A percentile compares a stretch with the other conserved stretches of the same genome.
Evolutionary conservation across 2,113 vertebrate species (phyloP).

Genomic region (Mus spicilegus): DNA sequence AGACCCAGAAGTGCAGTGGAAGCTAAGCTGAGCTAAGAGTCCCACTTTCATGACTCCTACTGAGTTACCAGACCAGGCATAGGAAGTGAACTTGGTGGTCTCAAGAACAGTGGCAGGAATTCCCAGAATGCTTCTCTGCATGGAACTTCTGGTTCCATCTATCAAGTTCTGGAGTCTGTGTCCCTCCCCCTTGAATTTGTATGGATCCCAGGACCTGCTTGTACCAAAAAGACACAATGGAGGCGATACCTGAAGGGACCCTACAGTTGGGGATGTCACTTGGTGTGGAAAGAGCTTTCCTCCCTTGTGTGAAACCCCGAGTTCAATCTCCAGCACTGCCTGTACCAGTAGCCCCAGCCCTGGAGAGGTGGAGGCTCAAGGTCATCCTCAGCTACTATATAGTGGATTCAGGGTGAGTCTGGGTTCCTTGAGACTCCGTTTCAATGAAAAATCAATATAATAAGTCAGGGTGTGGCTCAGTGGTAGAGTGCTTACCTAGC

Average conservation of each 20-base stretch:
- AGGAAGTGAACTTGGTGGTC: background rate
- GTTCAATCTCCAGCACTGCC: background rate
- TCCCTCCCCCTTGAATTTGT: background rate
- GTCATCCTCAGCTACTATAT: background rate
- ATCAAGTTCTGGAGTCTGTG: background rate
- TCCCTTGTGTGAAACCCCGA: background rate
- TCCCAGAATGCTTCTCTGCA: background rate
- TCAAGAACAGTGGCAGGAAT: background rate
- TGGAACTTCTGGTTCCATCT: background rate
- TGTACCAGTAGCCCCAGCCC: too few species aligned
- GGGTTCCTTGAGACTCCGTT: background rate
- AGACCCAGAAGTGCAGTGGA: fast-evolving
- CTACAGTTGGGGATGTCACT: background rate
- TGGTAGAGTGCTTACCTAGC: background rate
- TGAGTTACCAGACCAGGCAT: background rate
- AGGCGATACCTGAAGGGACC: background rate
- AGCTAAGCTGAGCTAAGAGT: background rate
- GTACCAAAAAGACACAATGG: background rate
- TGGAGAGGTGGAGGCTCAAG: background rate
- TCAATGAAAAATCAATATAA: background rate
- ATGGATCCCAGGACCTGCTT: background rate
- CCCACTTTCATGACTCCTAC: background rate
- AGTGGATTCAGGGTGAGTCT: background rate
- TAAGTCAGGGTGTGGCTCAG: background rate
- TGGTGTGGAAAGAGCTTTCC: background rate